Evolutionary conservation across 1,140 invertebrate genomes (phyloP).

Genomic region (Drosophila jambulina): DNA sequence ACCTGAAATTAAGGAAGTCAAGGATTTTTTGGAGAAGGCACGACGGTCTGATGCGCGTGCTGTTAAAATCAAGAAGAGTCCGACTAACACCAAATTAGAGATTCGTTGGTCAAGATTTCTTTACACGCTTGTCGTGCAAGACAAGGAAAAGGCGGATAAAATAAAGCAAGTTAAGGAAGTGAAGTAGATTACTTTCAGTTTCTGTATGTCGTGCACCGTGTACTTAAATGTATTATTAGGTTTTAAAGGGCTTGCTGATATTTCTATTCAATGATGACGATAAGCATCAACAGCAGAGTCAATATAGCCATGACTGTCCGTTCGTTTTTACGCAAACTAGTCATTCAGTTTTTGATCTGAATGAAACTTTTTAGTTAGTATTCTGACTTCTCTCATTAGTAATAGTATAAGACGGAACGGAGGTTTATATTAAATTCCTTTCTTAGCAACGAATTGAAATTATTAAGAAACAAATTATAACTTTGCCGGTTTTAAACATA

Average conservation of each 20-base stretch:
- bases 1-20: conserved; percentile 99
- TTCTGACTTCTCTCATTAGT: too few relatives aligned
- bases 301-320: too few relatives aligned
- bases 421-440: too few relatives aligned
- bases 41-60: conserved; percentile 98
- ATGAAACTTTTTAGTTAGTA: too few relatives aligned
- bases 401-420: too few relatives aligned
- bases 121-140: conserved; percentile 98
- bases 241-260: background rate
- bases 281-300: too few relatives aligned
- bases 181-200: conserved; percentile 86
- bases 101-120: conserved; percentile 98
- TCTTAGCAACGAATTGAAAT: too few relatives aligned
- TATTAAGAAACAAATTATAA: too few relatives aligned
- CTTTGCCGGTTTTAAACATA: too few relatives aligned
- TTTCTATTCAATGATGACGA: background rate
- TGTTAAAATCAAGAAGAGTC: conserved; percentile 95
- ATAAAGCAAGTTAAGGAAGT: conserved; percentile 96
- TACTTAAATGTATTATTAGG: too few relatives aligned
- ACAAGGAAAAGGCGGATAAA: conserved; percentile 99
- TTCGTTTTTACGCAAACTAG: too few relatives aligned
- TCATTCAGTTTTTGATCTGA: too few relatives aligned
- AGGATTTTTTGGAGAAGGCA: conserved; percentile 99
- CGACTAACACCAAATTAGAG: conserved; percentile 98
- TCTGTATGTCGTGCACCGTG: background rate